Conservation (phyloP, 2,113 vertebrate species). For the Sclerurus mexicanus region DNA sequence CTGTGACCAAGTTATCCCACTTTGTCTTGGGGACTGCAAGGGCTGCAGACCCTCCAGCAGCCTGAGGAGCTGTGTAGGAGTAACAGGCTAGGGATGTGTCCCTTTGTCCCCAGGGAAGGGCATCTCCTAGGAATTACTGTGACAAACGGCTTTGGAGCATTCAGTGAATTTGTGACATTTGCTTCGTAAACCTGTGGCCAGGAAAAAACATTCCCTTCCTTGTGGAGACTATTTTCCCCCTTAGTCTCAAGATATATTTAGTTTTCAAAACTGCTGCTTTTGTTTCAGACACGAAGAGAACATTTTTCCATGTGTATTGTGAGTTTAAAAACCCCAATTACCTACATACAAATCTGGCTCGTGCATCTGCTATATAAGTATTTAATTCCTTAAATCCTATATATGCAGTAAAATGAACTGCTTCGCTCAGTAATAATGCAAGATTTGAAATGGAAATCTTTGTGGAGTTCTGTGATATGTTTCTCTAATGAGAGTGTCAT, state of each 20-base stretch:
- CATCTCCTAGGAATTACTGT: not conserved
- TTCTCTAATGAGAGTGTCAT: not conserved
- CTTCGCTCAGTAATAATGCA: not conserved
- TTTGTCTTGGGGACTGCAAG: not conserved
- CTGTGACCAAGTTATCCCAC: not conserved
- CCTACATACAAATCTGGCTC: not conserved
- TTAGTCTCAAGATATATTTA: not conserved
- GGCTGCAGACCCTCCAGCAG: not conserved
- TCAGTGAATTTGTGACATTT: not conserved
- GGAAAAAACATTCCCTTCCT: not conserved
- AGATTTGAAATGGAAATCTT: not conserved
- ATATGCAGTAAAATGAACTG: not conserved
- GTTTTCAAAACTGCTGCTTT: not conserved
- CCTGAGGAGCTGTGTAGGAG: not conserved
- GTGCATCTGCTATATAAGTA: not conserved
- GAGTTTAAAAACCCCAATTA: not conserved
- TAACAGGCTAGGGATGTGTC: not conserved
- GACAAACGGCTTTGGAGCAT: not conserved
- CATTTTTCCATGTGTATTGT: accelerated
- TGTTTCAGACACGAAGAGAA: not conserved
- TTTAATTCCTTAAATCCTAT: not conserved
- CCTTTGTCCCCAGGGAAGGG: not conserved
- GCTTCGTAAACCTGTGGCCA: not conserved
- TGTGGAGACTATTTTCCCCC: not conserved
- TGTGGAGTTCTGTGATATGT: not conserved